Conservation (phyloP, 2,113 vertebrate species). For the Lycaon pictus region DNA sequence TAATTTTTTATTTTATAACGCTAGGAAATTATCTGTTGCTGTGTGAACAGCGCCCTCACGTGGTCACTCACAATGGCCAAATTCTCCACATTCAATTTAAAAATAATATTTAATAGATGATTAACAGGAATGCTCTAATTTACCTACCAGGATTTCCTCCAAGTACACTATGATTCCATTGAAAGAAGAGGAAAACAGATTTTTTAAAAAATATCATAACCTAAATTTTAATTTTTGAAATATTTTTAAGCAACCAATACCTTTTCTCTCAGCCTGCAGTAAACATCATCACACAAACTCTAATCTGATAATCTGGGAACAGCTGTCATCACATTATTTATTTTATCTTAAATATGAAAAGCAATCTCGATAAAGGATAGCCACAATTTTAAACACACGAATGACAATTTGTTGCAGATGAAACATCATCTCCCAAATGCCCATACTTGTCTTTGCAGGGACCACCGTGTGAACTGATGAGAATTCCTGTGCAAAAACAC, state of each 20-base stretch:
- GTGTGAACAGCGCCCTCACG: constrained; percentile 99
- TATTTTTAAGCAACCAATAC: constrained; percentile 53
- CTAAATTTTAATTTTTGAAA: neutral
- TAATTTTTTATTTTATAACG: constrained; percentile 89
- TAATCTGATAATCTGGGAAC: constrained; percentile 67
- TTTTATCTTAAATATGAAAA: constrained; percentile 73
- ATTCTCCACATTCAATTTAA: constrained; percentile 79
- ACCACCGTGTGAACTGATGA: constrained; percentile 67
- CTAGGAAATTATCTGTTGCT: constrained; percentile 87
- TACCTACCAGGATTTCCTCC: constrained; percentile 80
- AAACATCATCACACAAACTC: constrained; percentile 56
- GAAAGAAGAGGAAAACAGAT: constrained; percentile 27
- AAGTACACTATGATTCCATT: constrained; percentile 54
- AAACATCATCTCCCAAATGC: constrained; percentile 71
- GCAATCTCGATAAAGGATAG: constrained; percentile 71
- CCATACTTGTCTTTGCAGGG: constrained; percentile 70
- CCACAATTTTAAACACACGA: constrained; percentile 69
- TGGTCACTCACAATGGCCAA: constrained; percentile 84
- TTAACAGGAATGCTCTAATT: constrained; percentile 86
- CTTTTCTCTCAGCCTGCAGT: constrained; percentile 36
- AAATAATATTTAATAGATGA: constrained; percentile 86
- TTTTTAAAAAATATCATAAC: neutral
- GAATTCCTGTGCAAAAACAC: constrained; percentile 75
- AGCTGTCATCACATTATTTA: constrained; percentile 66
- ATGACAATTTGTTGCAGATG: constrained; percentile 80